Evolutionary conservation across 1,140 invertebrate genomes (phyloP).

Genomic region (Atta texana): DNA sequence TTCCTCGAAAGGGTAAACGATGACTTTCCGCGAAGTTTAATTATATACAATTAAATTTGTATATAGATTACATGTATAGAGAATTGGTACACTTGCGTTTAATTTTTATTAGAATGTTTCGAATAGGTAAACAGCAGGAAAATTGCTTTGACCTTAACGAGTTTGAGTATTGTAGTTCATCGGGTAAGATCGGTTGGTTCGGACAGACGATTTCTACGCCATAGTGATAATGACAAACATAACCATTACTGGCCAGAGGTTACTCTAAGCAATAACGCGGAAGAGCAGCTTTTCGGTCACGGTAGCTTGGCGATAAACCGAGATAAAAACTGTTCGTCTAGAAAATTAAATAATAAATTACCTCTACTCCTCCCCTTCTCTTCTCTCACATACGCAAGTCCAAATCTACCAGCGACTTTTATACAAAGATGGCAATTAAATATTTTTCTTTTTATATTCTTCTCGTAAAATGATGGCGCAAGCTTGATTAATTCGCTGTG

Average conservation of each 20-base stretch:
- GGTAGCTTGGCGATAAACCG: conserved; percentile 57
- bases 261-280: conserved; percentile 78
- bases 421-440: conserved; percentile 70
- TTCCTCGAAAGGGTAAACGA: conserved; percentile 46
- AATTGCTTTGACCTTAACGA: conserved; percentile 63
- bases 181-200: conserved; percentile 53
- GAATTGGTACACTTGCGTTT: background rate
- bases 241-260: conserved; percentile 81
- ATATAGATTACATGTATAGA: too few relatives aligned
- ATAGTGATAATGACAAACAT: conserved; percentile 83
- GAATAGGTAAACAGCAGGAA: conserved; percentile 12
- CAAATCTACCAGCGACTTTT: conserved; percentile 30
- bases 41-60: background rate
- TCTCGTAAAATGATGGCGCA: conserved; percentile 26
- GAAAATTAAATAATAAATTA: conserved; percentile 82
- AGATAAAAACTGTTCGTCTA: conserved; percentile 80
- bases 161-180: conserved; percentile 73
- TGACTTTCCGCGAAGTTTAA: background rate
- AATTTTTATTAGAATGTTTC: conserved; percentile 21
- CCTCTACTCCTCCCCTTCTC: background rate
- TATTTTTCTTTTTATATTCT: conserved; percentile 53
- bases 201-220: conserved; percentile 75
- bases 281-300: conserved; percentile 74
- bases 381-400: conserved; percentile 9
- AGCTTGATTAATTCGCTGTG: conserved; percentile 57